Base-by-base conservation (phyloP, 2,888 invertebrate species). In the Sepiola atlantica region DNA sequence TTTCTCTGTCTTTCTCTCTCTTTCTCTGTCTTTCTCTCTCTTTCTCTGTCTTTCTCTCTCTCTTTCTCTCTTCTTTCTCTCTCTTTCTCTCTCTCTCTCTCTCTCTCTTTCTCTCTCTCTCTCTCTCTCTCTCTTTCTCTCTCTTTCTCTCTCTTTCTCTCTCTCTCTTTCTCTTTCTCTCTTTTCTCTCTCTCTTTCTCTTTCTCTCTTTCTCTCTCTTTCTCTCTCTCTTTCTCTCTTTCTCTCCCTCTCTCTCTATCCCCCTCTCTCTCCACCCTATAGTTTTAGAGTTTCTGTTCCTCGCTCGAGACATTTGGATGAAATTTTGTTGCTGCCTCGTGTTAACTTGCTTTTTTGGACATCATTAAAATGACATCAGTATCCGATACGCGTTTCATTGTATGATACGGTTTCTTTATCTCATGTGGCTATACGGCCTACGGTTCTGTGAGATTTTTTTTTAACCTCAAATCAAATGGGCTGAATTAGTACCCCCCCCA, bases 281-380 rank as follows among this genome's bases (percentile, higher is more conserved):
- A 45, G 45, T 45, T 45, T 45, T 45, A 45, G 45, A 4, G 45
- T 24, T 12, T 14, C 14, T 24, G 24, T 8, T 21, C n/a, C n/a
- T 77, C 28, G 28, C 28, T 35, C 54, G 92, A 92, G 92, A 92
- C 92, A 92, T 92, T 92, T 92, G 92, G 54, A 92, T 92, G 55
- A 92, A 92, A 21, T 90, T 90, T 90, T 45, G 45, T 16, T 77
- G n/a, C 18, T 92, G 92, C 92, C 92, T 92, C 55, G 28, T 92
- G 54, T n/a, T 92, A 55, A 92, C 92, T 92, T 92, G 92, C 92
- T 92, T 92, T 92, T 92, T 55, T 92, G n/a, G 55, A 92, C 55
- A 92, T 92, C 24, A 92, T 92, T 91, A 35, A 92, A 35, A 18
- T n/a, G 35, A 21, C 55, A 55, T 35, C 45, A 92, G 92, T 54